Evolutionary conservation across 2,888 invertebrate species (phyloP), one percentile per base, ranked within the genome.

Genomic region (Mycogona germanica): DNA sequence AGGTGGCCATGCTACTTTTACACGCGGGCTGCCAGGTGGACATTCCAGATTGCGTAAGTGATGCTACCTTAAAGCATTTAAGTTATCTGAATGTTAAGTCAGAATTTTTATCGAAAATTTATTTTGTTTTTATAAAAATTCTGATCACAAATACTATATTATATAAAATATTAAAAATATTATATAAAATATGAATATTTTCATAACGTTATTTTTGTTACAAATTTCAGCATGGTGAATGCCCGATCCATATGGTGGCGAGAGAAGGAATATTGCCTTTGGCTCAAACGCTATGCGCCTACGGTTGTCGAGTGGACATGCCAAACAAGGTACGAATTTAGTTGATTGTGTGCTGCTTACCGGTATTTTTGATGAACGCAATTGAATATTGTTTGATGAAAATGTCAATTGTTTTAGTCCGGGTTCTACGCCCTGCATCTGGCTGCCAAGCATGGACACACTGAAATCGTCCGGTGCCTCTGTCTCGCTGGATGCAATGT

Each of bases 401-500:
- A 25, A 9, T 45, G 19, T 14, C 7, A 23, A 17, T 21, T 32
- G 45, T 51, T 55, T 32, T 25, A 62, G 55, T 72, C 72, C 60
- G 80, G 79, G 17, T 67, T 77, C 42, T 78, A 74, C 63, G 80
- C 84, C 1, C 67, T 85, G 44, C 84, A 85, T 67, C 70, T 83
- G 57, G 83, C 84, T 51, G 79, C 83, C 40, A 77, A 78, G 64
- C 73, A 78, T 64, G 84, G 84, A 17, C 79, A 82, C 65, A 78
- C 79, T 49, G 80, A 83, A 66, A 74, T 84, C 59, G 79, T 80
- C 25, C 72, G 81, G 61, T 78, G 79, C 64, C 72, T 85, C 46
- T 79, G 84, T 62, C 73, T 82, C 59, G 78, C 82, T 55, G 82
- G 83, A 40, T 82, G 82, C 62, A 76, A 79, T 61, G 77, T 81